Evolutionary conservation across 2,888 invertebrate species (phyloP).

Genomic region (Nomada goodeniana): DNA sequence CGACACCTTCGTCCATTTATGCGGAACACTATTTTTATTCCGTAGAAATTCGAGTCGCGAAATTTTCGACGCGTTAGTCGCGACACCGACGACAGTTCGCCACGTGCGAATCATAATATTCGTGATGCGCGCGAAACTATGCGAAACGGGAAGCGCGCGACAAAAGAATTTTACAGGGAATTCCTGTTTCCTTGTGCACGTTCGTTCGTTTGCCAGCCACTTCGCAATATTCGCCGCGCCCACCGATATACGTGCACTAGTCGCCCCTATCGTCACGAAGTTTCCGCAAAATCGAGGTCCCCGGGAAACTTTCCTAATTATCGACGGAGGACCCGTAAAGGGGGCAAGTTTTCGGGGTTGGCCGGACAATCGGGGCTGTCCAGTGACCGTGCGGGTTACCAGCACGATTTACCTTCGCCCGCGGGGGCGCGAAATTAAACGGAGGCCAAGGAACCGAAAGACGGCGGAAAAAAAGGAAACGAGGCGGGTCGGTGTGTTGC

Average conservation of each 20-base stretch:
- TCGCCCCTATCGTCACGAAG: slow-evolving; percentile 26
- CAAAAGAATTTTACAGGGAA: too few species aligned
- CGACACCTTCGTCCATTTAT: not conserved
- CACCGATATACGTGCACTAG: not conserved
- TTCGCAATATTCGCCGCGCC: not conserved
- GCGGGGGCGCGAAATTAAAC: slow-evolving; percentile 25
- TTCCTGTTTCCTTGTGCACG: not conserved
- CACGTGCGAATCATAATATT: not conserved
- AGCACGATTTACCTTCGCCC: not conserved
- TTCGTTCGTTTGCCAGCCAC: not conserved
- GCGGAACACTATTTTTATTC: slow-evolving; percentile 21
- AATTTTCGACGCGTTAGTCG: slow-evolving; percentile 9
- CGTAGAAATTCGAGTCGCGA: slow-evolving; percentile 4
- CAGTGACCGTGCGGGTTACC: slow-evolving; percentile 20
- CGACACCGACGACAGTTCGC: not conserved
- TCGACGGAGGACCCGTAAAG: slow-evolving; percentile 26
- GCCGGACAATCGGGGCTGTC: slow-evolving; percentile 35
- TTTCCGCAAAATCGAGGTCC: slow-evolving; percentile 15
- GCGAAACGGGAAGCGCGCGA: not conserved
- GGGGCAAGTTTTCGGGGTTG: slow-evolving; percentile 2
- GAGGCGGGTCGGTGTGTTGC: slow-evolving; percentile 8
- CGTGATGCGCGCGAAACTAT: too few species aligned
- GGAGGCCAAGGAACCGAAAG: not conserved
- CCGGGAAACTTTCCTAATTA: slow-evolving; percentile 65
- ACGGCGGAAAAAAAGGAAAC: not conserved